Evolutionary conservation across 2,113 vertebrate genomes (phyloP).

Genomic region (Blennius ocellaris): DNA sequence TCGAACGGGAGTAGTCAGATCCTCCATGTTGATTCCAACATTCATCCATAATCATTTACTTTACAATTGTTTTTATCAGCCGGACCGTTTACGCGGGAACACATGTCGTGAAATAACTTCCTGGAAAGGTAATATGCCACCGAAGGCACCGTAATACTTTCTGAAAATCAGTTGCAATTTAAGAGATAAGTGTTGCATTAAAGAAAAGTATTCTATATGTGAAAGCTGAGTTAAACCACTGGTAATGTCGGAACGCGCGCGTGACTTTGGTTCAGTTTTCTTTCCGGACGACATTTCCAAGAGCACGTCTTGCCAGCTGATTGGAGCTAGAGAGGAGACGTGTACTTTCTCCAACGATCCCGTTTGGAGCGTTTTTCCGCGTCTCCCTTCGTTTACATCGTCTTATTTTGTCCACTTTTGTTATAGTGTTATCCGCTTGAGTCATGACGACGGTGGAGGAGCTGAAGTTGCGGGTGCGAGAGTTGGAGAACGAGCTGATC

Average conservation of each 20-base stretch:
- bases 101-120: constrained; percentile 1
- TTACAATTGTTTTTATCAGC: neutral
- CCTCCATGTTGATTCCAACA: constrained; percentile 71
- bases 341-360: constrained; percentile 62
- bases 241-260: constrained; percentile 4
- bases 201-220: neutral
- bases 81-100: constrained; percentile 32
- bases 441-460: constrained; percentile 83
- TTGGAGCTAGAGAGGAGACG: constrained; percentile 65
- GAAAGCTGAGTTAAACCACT: neutral
- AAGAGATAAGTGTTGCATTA: neutral
- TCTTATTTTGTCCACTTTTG: neutral
- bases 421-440: neutral
- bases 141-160: accelerated
- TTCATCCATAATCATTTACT: constrained; percentile 29
- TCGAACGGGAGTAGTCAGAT: constrained; percentile 78
- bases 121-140: neutral
- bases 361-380: neutral
- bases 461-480: constrained; percentile 86
- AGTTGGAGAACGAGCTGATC: constrained; percentile 89
- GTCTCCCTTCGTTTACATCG: accelerated
- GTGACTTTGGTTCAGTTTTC: constrained; percentile 33
- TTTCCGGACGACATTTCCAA: constrained; percentile 55
- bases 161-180: neutral
- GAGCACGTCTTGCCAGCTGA: constrained; percentile 62